Evolutionary conservation across 1,140 invertebrate species (phyloP).

Genomic region (Forficula auricularia): DNA sequence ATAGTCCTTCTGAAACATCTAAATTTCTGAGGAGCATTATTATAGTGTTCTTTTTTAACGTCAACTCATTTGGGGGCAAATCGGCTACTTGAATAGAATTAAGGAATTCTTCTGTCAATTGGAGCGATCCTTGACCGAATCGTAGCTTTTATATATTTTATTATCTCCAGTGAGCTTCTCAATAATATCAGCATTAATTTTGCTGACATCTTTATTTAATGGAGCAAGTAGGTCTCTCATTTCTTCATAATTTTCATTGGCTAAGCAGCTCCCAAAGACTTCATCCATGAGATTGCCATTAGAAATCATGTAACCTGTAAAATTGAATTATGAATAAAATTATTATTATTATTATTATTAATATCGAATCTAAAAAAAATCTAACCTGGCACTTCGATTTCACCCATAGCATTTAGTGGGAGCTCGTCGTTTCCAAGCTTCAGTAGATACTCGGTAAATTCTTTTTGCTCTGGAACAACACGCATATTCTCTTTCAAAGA

Average conservation of each 20-base stretch:
- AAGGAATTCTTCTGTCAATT: conserved; percentile 10
- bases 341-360: too few relatives aligned
- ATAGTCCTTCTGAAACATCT: conserved; percentile 8
- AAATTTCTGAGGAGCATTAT: too few relatives aligned
- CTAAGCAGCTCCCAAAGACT: conserved; percentile 5
- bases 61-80: conserved; percentile 8
- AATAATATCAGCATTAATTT: conserved; percentile 15
- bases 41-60: conserved; percentile 10
- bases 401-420: conserved; percentile 9
- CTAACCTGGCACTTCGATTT: conserved; percentile 9
- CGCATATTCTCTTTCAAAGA: too few relatives aligned
- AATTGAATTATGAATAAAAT: too few relatives aligned
- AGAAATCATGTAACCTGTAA: too few relatives aligned
- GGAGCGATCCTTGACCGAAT: conserved; percentile 6
- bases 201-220: conserved; percentile 11
- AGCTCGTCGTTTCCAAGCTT: too few relatives aligned
- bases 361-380: too few relatives aligned
- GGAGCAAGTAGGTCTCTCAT: conserved; percentile 13
- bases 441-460: conserved; percentile 10
- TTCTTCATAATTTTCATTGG: conserved; percentile 7
- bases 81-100: conserved; percentile 5
- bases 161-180: conserved; percentile 8
- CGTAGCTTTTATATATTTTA: too few relatives aligned
- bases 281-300: too few relatives aligned
- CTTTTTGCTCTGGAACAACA: conserved; percentile 7